phyloP scores from a whole-genome alignment of 1,140 invertebrate species.

The Luehdorfia chinensis region DNA sequence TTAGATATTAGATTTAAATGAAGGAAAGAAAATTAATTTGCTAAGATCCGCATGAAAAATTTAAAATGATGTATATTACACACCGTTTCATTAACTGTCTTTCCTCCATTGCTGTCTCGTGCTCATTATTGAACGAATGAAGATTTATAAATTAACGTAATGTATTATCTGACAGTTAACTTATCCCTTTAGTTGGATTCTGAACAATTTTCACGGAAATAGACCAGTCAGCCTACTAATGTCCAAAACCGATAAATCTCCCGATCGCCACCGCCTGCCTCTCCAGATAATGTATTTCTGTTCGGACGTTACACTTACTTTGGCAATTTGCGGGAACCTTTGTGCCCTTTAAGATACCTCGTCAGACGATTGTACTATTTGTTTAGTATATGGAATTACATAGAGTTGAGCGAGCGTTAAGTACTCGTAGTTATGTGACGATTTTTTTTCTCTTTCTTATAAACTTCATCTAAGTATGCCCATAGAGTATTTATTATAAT shows the following conservation, averaged over 20 bases:
- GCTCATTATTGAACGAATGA: no score
- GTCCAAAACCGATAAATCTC: constrained; percentile 64
- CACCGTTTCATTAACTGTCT: no score
- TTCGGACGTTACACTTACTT: constrained; percentile 74
- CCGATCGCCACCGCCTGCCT: constrained; percentile 53
- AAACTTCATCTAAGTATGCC: neutral
- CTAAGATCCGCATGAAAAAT: no score
- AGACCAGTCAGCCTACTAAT: constrained; percentile 40
- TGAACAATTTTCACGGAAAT: constrained; percentile 49
- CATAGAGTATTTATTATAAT: no score
- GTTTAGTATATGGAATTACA: constrained; percentile 31
- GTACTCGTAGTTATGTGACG: neutral
- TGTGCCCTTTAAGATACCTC: constrained; percentile 74
- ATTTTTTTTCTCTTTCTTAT: neutral
- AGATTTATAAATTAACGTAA: constrained; percentile 12
- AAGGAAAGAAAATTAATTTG: no score
- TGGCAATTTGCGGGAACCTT: constrained; percentile 75
- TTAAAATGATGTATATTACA: no score
- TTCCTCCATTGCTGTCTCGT: no score
- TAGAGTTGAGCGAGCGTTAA: constrained; percentile 29
- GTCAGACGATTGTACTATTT: constrained; percentile 64
- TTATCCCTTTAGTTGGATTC: constrained; percentile 14
- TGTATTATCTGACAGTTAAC: constrained; percentile 13
- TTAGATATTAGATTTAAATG: no score
- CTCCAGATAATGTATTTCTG: constrained; percentile 74